Conservation (phyloP, 2,797 vertebrate genomes). For the Hemitrygon akajei region DNA sequence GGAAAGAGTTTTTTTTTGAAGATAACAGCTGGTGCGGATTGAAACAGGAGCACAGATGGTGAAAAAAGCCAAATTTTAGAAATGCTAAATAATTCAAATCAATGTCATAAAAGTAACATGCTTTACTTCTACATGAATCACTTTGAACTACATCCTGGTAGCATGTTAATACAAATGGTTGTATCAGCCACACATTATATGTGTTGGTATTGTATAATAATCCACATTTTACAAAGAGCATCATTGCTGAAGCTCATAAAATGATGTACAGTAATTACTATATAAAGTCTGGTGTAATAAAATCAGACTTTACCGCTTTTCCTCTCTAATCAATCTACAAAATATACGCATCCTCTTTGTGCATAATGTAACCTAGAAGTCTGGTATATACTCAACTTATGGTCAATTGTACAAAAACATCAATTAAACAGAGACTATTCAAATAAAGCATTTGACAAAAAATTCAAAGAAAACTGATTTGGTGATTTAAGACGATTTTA, state of each 20-base stretch:
- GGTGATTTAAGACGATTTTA: neutral
- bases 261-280: slow-evolving; percentile 10
- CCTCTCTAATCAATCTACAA: neutral
- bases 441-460: neutral
- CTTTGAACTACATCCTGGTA: neutral
- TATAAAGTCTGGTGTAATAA: slow-evolving; percentile 22
- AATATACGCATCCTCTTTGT: neutral
- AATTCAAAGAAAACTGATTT: neutral
- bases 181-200: neutral
- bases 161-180: neutral
- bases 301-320: slow-evolving; percentile 8
- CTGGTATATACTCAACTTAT: neutral
- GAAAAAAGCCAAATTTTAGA: neutral
- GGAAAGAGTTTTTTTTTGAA: neutral
- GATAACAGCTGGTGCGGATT: neutral
- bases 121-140: neutral
- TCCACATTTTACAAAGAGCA: neutral
- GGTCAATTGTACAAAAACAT: neutral
- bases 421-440: neutral
- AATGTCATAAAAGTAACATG: slow-evolving; percentile 10
- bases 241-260: slow-evolving; percentile 24
- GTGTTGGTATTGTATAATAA: slow-evolving; percentile 7
- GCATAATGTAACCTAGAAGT: neutral
- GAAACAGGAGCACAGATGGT: slow-evolving; percentile 15
- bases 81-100: neutral